A percentile compares a stretch with the other conserved stretches of the same genome.
Evolutionary conservation across 1,140 invertebrate species (phyloP).

Genomic region (Adoxophyes honmai): DNA sequence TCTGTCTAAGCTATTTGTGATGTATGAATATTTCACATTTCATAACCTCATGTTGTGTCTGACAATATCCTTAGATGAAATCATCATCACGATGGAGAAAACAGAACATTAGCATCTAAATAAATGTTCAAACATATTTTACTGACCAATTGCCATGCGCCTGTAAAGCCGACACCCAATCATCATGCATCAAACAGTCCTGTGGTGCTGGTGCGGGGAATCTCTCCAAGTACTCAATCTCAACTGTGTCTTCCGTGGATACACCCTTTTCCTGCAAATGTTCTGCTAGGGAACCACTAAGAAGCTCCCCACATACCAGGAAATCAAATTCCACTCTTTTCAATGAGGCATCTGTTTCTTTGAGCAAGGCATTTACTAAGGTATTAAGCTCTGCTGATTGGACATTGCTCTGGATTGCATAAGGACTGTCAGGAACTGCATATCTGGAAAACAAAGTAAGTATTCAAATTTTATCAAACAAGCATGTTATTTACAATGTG

Average conservation of each 20-base stretch:
- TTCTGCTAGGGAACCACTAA: slow-evolving; percentile 83
- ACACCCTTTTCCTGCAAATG: slow-evolving; percentile 83
- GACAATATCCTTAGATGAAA: too few relatives aligned
- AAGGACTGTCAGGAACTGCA: slow-evolving; percentile 90
- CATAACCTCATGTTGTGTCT: too few relatives aligned
- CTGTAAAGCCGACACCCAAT: slow-evolving; percentile 95
- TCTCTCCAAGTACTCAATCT: slow-evolving; percentile 94
- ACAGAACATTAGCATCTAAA: too few relatives aligned
- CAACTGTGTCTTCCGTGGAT: slow-evolving; percentile 87
- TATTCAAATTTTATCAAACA: slow-evolving; percentile 1
- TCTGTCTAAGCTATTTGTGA: too few relatives aligned
- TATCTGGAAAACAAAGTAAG: slow-evolving; percentile 81
- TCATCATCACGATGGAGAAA: too few relatives aligned
- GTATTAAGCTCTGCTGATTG: slow-evolving; percentile 85
- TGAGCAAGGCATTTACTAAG: slow-evolving; percentile 88
- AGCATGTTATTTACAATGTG: too few relatives aligned
- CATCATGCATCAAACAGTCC: slow-evolving; percentile 94
- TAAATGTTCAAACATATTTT: slow-evolving; percentile 4
- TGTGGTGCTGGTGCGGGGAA: slow-evolving; percentile 92
- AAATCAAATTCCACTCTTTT: slow-evolving; percentile 92
- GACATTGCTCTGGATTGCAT: slow-evolving; percentile 86
- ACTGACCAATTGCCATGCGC: slow-evolving; percentile 84
- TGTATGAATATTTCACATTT: too few relatives aligned
- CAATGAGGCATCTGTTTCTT: slow-evolving; percentile 77
- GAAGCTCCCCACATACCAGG: slow-evolving; percentile 87